phyloP scores from a whole-genome alignment of 2,113 vertebrate genomes.

The Chelonoidis abingdonii region DNA sequence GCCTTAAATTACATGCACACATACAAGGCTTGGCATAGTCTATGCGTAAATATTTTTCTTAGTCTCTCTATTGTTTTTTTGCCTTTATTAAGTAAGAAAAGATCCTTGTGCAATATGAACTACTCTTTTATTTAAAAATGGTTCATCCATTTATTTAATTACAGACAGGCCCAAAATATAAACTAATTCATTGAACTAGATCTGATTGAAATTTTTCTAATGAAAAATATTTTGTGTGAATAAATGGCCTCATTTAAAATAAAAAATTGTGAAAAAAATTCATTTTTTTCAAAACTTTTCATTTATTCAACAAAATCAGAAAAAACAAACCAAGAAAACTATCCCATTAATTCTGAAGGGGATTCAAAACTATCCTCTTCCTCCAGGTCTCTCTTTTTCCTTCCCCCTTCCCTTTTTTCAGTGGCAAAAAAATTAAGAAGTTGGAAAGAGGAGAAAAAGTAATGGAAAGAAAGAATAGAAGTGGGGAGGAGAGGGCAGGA shows the following conservation, averaged over 20 bases:
- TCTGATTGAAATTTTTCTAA: neutral
- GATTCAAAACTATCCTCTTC: too few relatives aligned
- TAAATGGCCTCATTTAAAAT: neutral
- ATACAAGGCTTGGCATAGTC: too few relatives aligned
- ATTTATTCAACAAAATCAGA: too few relatives aligned
- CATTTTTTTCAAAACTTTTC: too few relatives aligned
- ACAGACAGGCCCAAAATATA: neutral
- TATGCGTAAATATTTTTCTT: neutral
- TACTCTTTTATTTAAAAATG: neutral
- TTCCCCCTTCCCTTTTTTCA: neutral
- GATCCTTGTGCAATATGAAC: neutral
- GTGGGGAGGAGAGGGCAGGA: neutral
- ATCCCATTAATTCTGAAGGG: too few relatives aligned
- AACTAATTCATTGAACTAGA: neutral
- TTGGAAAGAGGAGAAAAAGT: too few relatives aligned
- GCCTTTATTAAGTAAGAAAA: neutral
- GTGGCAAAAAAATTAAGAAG: too few relatives aligned
- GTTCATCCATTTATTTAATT: neutral
- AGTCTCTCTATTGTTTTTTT: neutral
- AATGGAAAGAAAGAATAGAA: neutral
- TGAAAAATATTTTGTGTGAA: neutral
- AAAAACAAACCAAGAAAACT: too few relatives aligned
- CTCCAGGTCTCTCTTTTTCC: too few relatives aligned
- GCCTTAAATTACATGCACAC: too few relatives aligned
- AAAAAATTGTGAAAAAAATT: too few relatives aligned